Conservation (phyloP, 1,140 invertebrate species). For the Rhagoletis zephyria region DNA sequence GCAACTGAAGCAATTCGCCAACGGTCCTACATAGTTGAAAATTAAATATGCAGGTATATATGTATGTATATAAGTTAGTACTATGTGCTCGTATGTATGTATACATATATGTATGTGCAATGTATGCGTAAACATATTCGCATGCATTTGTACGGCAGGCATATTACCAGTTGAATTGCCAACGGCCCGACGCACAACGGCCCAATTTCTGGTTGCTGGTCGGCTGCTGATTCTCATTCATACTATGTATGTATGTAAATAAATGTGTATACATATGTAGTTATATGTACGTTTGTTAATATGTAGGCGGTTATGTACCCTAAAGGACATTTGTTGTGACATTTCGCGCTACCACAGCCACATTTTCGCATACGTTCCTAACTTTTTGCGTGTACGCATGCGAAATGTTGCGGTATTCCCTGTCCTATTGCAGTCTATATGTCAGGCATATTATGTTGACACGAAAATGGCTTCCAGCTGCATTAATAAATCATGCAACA, state of each 20-base stretch:
- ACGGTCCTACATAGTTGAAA: background rate
- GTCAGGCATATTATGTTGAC: constrained; percentile 40
- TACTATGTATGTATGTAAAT: background rate
- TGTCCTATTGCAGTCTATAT: constrained; percentile 12
- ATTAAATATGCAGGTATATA: background rate
- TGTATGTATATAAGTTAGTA: too few species aligned
- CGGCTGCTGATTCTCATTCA: too few species aligned
- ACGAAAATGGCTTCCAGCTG: constrained; percentile 50
- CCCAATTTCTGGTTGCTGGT: constrained; percentile 10
- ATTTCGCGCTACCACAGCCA: background rate
- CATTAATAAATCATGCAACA: constrained; percentile 45
- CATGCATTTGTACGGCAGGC: background rate
- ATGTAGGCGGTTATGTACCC: background rate
- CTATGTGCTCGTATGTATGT: background rate
- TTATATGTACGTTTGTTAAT: background rate
- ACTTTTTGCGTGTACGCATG: background rate
- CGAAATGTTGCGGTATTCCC: constrained; percentile 23
- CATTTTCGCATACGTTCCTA: background rate
- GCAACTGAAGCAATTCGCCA: constrained; percentile 19
- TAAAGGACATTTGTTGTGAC: constrained; percentile 18
- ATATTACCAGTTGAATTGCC: background rate
- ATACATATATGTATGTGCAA: background rate
- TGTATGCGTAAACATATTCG: background rate
- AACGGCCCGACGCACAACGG: background rate
- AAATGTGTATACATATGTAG: background rate